phyloP scores from a whole-genome alignment of 2,888 invertebrate genomes.

The Ophion ellenae region DNA sequence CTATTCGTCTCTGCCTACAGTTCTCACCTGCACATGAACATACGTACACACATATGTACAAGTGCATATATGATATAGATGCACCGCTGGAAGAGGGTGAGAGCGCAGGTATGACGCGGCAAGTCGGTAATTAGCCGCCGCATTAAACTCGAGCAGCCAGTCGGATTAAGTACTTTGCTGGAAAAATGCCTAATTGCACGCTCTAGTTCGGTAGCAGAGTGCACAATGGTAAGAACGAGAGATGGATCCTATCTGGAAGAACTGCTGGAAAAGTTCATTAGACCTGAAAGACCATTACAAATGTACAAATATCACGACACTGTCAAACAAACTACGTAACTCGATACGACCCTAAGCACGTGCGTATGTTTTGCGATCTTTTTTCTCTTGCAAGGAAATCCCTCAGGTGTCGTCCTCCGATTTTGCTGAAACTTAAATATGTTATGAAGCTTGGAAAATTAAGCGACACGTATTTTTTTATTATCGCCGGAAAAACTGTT shows the following conservation, averaged over 20 bases:
- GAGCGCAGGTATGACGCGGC: constrained; percentile 28
- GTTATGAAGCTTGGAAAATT: neutral
- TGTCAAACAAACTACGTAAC: neutral
- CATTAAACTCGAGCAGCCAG: constrained; percentile 66
- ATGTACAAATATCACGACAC: neutral
- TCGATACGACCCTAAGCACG: neutral
- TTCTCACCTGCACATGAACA: neutral
- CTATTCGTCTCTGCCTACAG: neutral
- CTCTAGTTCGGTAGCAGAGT: constrained; percentile 51
- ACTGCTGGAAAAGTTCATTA: constrained; percentile 7
- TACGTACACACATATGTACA: neutral
- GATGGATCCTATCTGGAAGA: neutral
- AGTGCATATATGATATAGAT: neutral
- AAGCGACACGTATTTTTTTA: neutral
- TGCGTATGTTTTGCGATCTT: neutral
- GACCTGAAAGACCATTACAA: constrained; percentile 17
- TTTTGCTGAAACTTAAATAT: no score
- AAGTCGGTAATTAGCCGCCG: constrained; percentile 69
- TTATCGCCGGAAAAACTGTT: no score
- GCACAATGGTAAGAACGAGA: neutral
- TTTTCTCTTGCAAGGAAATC: no score
- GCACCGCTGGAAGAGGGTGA: constrained; percentile 31
- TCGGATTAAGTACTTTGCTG: constrained; percentile 71
- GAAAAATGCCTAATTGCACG: constrained; percentile 73
- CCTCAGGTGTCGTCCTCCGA: no score